A percentile compares a stretch with the other conserved stretches of the same genome.
Evolutionary conservation across 2,797 vertebrate species (phyloP).

Genomic region (Orientallactaga sibirica): DNA sequence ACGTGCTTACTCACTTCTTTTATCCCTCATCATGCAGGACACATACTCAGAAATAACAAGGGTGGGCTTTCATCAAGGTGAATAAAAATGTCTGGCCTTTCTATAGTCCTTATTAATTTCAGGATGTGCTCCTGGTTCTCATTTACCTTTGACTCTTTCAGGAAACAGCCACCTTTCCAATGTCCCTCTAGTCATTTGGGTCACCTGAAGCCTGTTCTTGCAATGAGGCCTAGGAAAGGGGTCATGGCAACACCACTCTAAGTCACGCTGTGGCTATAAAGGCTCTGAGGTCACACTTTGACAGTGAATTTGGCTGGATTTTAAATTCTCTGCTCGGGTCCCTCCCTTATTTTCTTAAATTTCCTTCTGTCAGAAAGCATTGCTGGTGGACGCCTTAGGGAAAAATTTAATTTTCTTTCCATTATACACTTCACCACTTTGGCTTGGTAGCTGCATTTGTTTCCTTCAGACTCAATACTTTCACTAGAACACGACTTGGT

Average conservation of each 20-base stretch:
- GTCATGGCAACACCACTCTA: background rate
- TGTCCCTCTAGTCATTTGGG: background rate
- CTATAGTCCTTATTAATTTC: background rate
- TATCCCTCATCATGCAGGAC: background rate
- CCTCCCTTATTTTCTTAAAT: background rate
- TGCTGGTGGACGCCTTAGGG: background rate
- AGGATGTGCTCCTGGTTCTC: background rate
- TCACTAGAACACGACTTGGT: background rate
- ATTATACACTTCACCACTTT: constrained; percentile 24
- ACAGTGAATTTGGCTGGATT: background rate
- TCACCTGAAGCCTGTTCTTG: background rate
- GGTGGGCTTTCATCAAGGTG: background rate
- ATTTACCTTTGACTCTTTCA: background rate
- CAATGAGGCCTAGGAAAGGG: constrained; percentile 17
- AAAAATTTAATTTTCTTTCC: constrained; percentile 10
- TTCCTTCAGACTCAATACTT: constrained; percentile 16
- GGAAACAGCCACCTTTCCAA: background rate
- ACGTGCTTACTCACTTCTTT: background rate
- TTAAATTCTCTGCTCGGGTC: background rate
- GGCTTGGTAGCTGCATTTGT: background rate
- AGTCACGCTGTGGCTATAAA: background rate
- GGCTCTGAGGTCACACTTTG: background rate
- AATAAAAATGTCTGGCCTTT: background rate
- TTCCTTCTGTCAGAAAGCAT: constrained; percentile 4
- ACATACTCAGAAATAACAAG: background rate